Evolutionary conservation across 2,113 vertebrate genomes (phyloP).

Genomic region (Haemorhous mexicanus): DNA sequence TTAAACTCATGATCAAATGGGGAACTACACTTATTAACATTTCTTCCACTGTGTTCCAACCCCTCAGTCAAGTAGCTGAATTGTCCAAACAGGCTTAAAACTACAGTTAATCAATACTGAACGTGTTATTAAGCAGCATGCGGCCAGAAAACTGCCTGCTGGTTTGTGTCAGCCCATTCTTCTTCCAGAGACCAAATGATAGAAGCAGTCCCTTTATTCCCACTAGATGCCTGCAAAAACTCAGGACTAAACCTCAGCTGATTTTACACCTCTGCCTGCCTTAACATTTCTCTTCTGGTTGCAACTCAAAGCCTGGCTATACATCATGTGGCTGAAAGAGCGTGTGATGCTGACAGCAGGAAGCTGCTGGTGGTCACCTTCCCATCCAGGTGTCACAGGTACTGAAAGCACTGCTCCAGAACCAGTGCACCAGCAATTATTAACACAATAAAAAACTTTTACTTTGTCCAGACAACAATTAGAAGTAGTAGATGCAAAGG

Average conservation of each 20-base stretch:
- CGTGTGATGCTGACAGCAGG: not conserved
- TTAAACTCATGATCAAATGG: constrained; percentile 52
- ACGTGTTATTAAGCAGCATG: constrained; percentile 63
- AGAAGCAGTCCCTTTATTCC: constrained; percentile 11
- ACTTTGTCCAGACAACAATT: not conserved
- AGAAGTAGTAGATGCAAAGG: not conserved
- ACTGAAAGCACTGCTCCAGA: not conserved
- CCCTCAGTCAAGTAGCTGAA: constrained; percentile 61
- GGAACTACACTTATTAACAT: constrained; percentile 50
- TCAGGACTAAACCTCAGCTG: constrained; percentile 11
- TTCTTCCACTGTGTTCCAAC: constrained; percentile 26
- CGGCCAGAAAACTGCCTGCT: constrained; percentile 58
- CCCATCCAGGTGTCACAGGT: not conserved
- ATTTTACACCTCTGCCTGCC: not conserved
- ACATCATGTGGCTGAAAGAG: not conserved
- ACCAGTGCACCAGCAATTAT: not conserved
- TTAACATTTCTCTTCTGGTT: not conserved
- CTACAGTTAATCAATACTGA: constrained; percentile 66
- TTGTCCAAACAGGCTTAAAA: constrained; percentile 63
- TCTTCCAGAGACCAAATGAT: constrained; percentile 48
- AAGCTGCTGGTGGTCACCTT: not conserved
- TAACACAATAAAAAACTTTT: not conserved
- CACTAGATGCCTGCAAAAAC: constrained; percentile 6
- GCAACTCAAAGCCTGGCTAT: not conserved
- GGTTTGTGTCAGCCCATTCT: constrained; percentile 42